These are phyloP conservation scores for Dasypolia templi DNA, from an alignment of 2,888 invertebrate species.

Conservation along the genomic window DNA sequence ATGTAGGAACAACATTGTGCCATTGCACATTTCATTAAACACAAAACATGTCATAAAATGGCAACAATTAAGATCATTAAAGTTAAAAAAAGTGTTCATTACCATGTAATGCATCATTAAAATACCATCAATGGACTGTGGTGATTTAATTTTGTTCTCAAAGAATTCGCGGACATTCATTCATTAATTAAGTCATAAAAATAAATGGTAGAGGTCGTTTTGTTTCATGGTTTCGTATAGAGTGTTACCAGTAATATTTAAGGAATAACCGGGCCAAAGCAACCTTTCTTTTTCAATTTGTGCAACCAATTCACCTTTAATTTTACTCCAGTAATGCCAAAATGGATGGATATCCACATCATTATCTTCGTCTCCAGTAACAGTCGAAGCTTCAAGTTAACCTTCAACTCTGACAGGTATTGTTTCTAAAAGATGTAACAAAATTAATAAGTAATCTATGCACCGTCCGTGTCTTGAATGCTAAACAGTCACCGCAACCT, in stretches of 20 bases:
- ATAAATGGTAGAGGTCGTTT: slow-evolving; percentile 46
- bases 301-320: not conserved
- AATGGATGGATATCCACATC: not conserved
- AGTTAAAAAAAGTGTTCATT: slow-evolving; percentile 47
- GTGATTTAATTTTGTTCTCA: slow-evolving; percentile 37
- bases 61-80: slow-evolving; percentile 56
- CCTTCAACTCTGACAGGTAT: slow-evolving; percentile 45
- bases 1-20: slow-evolving; percentile 3
- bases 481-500: slow-evolving; percentile 60
- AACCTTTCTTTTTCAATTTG: slow-evolving; percentile 22
- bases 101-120: slow-evolving; percentile 58
- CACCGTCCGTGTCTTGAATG: slow-evolving; percentile 63
- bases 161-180: slow-evolving; percentile 56
- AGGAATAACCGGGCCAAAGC: slow-evolving; percentile 23
- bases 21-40: slow-evolving; percentile 28
- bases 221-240: slow-evolving; percentile 36
- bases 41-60: slow-evolving; percentile 34
- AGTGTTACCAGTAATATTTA: slow-evolving; percentile 8
- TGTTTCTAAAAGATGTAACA: slow-evolving; percentile 49
- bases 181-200: slow-evolving; percentile 62
- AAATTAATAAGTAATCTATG: slow-evolving; percentile 63
- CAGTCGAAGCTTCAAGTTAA: slow-evolving; percentile 17
- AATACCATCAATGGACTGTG: slow-evolving; percentile 53
- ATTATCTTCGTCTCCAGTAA: not conserved
- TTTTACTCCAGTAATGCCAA: not conserved